Evolutionary conservation across 2,888 invertebrate species (phyloP).

Genomic region (Cataglyphis cursor): DNA sequence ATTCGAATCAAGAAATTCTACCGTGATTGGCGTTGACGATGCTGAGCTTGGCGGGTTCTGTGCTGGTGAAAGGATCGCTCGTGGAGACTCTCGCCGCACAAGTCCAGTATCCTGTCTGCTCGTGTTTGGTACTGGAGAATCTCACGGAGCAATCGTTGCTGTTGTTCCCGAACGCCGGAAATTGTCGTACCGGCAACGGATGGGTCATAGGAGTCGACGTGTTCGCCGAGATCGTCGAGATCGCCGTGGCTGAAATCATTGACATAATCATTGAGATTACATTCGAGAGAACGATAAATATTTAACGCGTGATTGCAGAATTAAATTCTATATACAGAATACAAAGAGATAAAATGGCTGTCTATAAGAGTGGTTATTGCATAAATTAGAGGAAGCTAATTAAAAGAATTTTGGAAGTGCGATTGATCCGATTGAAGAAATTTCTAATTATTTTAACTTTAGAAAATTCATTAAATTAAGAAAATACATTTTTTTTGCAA

Average conservation of each 20-base stretch:
- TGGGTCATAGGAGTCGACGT: constrained; percentile 76
- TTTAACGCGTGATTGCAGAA: constrained; percentile 24
- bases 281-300: constrained; percentile 33
- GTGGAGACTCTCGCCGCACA: constrained; percentile 83
- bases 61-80: constrained; percentile 82
- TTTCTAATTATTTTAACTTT: not conserved
- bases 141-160: constrained; percentile 85
- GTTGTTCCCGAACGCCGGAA: constrained; percentile 85
- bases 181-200: constrained; percentile 82
- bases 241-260: constrained; percentile 72
- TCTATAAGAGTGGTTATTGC: not conserved
- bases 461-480: not conserved
- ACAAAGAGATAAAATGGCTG: not conserved
- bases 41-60: constrained; percentile 82
- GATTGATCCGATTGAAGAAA: not conserved
- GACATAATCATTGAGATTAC: not conserved
- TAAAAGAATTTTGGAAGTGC: not conserved
- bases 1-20: constrained; percentile 62
- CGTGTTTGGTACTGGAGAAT: constrained; percentile 83
- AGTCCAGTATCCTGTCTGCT: constrained; percentile 85
- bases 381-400: not conserved
- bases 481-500: constrained; percentile 10
- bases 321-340: not conserved
- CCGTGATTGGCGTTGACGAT: constrained; percentile 80
- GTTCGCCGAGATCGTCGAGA: constrained; percentile 71